phyloP scores from a whole-genome alignment of 2,113 vertebrate species.

The Gallinago jamesoni region DNA sequence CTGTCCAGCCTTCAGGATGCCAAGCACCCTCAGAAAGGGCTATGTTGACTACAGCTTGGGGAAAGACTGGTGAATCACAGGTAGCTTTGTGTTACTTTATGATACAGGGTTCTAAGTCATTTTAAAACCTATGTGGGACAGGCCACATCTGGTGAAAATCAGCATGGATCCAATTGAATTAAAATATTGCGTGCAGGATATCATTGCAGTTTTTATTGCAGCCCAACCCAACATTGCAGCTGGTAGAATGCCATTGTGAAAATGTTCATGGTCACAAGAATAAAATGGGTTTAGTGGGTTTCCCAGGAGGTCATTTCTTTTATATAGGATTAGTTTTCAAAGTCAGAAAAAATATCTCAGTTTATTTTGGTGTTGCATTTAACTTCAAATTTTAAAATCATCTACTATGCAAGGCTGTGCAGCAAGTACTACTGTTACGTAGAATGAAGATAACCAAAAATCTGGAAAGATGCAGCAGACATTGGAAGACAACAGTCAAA shows the following conservation, averaged over 20 bases:
- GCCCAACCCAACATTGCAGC: background rate
- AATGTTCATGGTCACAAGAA: background rate
- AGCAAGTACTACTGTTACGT: background rate
- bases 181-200: background rate
- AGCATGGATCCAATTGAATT: background rate
- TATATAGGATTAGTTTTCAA: background rate
- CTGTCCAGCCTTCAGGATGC: background rate
- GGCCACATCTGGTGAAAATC: background rate
- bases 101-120: background rate
- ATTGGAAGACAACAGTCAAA: background rate
- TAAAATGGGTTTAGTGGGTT: background rate
- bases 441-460: background rate
- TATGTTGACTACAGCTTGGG: background rate
- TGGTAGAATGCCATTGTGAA: background rate
- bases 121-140: background rate
- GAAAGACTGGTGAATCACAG: background rate
- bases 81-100: background rate
- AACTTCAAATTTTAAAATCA: background rate
- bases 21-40: background rate
- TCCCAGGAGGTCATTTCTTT: background rate
- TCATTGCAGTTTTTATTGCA: background rate
- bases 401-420: background rate
- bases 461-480: background rate
- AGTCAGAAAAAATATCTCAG: background rate
- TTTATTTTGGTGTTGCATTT: background rate